Base-by-base conservation (phyloP, 1,140 invertebrate species). In the Eurosta solidaginis region DNA sequence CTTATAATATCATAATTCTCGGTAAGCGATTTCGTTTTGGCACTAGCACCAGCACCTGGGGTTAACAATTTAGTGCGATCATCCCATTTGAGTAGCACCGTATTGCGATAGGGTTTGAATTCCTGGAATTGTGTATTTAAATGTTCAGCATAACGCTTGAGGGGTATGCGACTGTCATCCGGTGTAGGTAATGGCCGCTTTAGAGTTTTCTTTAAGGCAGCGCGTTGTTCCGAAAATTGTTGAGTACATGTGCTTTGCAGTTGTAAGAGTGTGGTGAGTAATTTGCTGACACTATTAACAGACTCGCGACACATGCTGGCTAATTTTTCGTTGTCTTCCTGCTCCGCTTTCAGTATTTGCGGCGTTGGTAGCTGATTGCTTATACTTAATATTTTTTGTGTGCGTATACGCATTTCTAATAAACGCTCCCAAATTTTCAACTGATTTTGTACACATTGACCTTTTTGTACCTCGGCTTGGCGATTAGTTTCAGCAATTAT, bases 41-140 rank as follows among this genome's bases (percentile, higher is more conserved):
- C 90, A 40, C 91, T 90, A n/a, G n/a, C n/a, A 63, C 91, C 91
- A 3, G 91, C 89, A 75, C 91, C 91, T 1, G 91, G 90, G 54
- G 90, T 90, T 2, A 92, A 90, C 20, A 95, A 84, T 81, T 92
- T 90, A 0, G 96, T 98, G 86, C 96, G 96, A 78, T 97, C 94
- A 88, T 97, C 94, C 96, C 96, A 99, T 87, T 96, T 97, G 82
- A 96, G 92, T 79, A 98, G 93, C 45, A 92, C 91, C 40, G 90
- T 85, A 87, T 96, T 93, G 88, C 96, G 91, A 81, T 93, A 96
- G n/a, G 90, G 83, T 79, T 87, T 89, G 79, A 95, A 95, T 3
- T 88, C 87, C 81, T 92, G 88, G 83, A 95, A 92, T 76, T 90
- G 89, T 77, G 91, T 89, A 20, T 89, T 82, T 20, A 97, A 86